phyloP scores from a whole-genome alignment of 1,140 invertebrate genomes.

The Bactericera cockerelli region DNA sequence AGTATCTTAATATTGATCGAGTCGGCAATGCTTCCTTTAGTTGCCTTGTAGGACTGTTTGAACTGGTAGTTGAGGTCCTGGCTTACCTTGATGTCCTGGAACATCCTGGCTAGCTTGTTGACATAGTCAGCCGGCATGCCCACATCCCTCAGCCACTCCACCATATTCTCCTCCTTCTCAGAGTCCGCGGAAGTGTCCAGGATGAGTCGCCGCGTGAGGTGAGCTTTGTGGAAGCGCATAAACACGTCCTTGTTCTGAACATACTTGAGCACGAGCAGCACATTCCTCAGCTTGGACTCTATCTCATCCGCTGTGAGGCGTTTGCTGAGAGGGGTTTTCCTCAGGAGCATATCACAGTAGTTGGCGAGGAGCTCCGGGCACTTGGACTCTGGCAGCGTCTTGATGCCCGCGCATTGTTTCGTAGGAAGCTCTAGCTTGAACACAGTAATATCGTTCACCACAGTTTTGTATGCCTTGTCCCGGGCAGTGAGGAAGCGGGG shows the following conservation, averaged over 20 bases:
- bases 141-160: conserved; percentile 84
- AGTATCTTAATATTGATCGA: conserved; percentile 85
- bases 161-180: conserved; percentile 99
- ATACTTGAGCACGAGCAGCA: conserved; percentile 93
- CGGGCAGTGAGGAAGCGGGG: conserved; percentile 91
- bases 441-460: conserved; percentile 96
- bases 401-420: conserved; percentile 35
- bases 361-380: conserved; percentile 98
- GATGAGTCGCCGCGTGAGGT: conserved; percentile 88
- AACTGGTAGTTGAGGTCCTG: conserved; percentile 96
- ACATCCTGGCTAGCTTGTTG: conserved; percentile 93
- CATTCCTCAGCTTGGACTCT: conserved; percentile 79
- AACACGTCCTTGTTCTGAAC: conserved; percentile 99
- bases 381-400: conserved; percentile 75
- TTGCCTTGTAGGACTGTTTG: conserved; percentile 45
- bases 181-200: conserved; percentile 94
- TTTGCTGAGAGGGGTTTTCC: conserved; percentile 92
- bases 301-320: conserved; percentile 95
- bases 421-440: conserved; percentile 66
- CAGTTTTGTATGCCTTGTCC: conserved; percentile 95
- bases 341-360: conserved; percentile 98
- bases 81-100: conserved; percentile 97
- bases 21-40: conserved; percentile 40
- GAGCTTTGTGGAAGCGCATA: conserved; percentile 98
- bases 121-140: conserved; percentile 99